phyloP scores from a whole-genome alignment of 2,113 vertebrate species.

The Pundamilia nyererei region DNA sequence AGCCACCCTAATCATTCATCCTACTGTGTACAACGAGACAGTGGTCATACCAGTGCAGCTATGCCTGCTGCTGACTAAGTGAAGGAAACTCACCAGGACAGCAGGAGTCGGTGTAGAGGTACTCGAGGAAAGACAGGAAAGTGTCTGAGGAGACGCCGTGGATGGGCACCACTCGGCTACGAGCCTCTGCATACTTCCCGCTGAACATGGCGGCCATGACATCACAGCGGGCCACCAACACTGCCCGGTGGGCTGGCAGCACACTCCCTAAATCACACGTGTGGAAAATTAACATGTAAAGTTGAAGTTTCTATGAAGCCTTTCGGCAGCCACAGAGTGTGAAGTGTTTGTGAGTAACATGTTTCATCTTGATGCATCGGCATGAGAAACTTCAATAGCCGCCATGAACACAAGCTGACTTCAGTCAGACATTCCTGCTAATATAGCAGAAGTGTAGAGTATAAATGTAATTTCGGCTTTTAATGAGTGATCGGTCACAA shows the following conservation, averaged over 20 bases:
- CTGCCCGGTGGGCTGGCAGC: constrained; percentile 88
- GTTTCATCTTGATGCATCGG: background rate
- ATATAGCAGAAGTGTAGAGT: background rate
- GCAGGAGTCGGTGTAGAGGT: constrained; percentile 93
- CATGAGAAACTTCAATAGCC: background rate
- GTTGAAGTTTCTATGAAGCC: background rate
- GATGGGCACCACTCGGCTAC: constrained; percentile 86
- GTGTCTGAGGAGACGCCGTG: constrained; percentile 93
- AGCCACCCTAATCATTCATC: background rate
- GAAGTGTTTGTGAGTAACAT: background rate
- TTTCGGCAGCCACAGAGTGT: background rate
- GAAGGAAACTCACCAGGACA: constrained; percentile 83
- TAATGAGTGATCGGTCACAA: background rate
- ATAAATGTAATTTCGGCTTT: background rate
- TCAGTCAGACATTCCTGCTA: background rate
- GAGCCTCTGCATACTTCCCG: constrained; percentile 90
- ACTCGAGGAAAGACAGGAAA: constrained; percentile 93
- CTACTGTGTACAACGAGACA: background rate
- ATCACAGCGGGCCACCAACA: constrained; percentile 90
- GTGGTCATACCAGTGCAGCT: background rate
- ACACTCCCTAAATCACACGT: constrained; percentile 73
- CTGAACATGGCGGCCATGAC: constrained; percentile 99
- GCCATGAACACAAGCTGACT: background rate
- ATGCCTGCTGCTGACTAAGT: background rate
- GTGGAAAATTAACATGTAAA: background rate